These are phyloP conservation scores for Temnopleurus reevesii DNA, from an alignment of 53 echinoderm and acorn worm genomes.

Conservation along the genomic window DNA sequence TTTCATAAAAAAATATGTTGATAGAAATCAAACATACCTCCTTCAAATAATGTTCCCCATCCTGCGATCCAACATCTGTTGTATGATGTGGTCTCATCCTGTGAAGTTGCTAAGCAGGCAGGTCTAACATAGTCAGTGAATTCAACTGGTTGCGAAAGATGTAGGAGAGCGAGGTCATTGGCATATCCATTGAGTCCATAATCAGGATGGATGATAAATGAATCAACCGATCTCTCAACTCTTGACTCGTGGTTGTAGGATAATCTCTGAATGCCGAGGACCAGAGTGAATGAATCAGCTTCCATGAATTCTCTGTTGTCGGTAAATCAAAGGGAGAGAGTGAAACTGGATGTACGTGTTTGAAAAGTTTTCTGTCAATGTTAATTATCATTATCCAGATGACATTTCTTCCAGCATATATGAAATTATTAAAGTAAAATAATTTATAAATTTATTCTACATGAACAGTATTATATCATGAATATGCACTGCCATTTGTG, in stretches of 20 bases:
- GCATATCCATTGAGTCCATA: slow-evolving; percentile 51
- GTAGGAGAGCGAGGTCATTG: slow-evolving; percentile 70
- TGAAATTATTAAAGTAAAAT: no score
- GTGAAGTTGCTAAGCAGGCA: slow-evolving; percentile 61
- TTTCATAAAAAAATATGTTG: no score
- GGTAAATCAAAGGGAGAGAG: neutral
- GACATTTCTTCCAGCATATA: no score
- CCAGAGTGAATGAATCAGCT: slow-evolving; percentile 23
- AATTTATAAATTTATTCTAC: no score
- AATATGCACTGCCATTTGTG: no score
- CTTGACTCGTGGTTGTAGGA: neutral
- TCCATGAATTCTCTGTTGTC: neutral
- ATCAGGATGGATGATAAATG: slow-evolving; percentile 52
- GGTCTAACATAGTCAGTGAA: slow-evolving; percentile 69
- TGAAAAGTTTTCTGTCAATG: no score
- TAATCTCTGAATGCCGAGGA: slow-evolving; percentile 39
- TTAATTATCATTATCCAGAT: no score
- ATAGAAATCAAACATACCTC: neutral
- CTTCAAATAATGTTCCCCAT: slow-evolving; percentile 60
- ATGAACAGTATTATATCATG: no score
- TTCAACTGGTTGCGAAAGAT: slow-evolving; percentile 59
- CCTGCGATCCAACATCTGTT: slow-evolving; percentile 71
- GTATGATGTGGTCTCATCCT: slow-evolving; percentile 47
- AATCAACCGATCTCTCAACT: neutral
- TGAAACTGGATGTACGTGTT: no score